Percentiles rank a stretch among this genome's conserved stretches.
Conservation (phyloP, 2,113 vertebrate genomes). For the Ailurus styani region DNA sequence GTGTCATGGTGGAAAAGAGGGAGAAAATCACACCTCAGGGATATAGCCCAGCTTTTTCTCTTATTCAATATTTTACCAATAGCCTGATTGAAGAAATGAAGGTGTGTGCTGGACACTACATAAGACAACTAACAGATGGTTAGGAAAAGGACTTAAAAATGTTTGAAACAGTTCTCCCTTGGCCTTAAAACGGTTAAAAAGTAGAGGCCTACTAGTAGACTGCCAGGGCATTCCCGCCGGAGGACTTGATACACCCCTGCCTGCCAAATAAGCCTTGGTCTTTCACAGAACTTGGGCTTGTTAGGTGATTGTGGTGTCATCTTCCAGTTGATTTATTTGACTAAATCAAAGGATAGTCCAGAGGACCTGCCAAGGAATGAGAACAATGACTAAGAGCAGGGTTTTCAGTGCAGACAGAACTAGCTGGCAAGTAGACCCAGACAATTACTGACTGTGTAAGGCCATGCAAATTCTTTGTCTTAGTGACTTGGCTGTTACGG, state of each 20-base stretch:
- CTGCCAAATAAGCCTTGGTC: neutral
- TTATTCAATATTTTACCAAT: neutral
- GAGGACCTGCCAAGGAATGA: neutral
- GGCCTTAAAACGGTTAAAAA: neutral
- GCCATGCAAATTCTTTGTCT: neutral
- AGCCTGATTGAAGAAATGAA: neutral
- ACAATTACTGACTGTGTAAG: neutral
- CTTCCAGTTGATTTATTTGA: neutral
- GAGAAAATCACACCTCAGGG: neutral
- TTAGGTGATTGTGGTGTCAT: neutral
- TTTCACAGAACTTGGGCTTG: neutral
- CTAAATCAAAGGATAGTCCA: neutral
- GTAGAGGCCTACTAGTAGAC: neutral
- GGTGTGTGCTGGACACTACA: neutral
- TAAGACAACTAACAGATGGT: neutral
- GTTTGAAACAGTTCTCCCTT: neutral
- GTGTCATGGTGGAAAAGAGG: neutral
- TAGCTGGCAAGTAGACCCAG: neutral
- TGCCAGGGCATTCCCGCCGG: neutral
- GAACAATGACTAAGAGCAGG: neutral
- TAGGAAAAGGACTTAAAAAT: neutral
- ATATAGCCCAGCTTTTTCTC: neutral
- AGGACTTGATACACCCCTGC: neutral
- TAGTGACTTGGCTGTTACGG: neutral
- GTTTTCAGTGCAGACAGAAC: neutral